Base-by-base conservation (phyloP, 2,113 vertebrate genomes). In the Oryzias melastigma region DNA sequence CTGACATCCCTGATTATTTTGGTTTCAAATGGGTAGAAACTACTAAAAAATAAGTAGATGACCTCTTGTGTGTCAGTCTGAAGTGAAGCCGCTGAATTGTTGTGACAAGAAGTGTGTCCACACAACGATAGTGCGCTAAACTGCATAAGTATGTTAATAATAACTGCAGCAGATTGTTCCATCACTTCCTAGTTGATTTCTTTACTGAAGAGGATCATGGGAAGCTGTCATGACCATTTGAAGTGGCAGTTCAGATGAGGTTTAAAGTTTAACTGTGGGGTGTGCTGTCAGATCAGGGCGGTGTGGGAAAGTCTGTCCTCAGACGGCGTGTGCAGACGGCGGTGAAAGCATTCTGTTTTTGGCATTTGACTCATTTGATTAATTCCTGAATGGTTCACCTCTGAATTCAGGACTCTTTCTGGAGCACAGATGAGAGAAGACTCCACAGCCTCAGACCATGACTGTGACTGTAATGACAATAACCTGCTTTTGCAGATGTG, bases 311-410 rank as follows among this genome's bases (percentile, higher is more conserved):
- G 49, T n/a, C 5, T 20, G 5, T 50, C 48, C 46, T 67, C 49
- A 48, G 52, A 47, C 19, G 48, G 6, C 25, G 13, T 44, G 40
- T 42, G 49, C 57, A 29, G 25, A 35, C 44, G 35, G 17, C 17
- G 1, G 15, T 12, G 50, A 7, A 24, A 46, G 67, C 62, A 81
- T 81, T 69, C 66, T 74, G 62, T 77, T 71, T 57, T 65, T 77
- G 73, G 56, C 73, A 45, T n/a, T 16, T 3, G 60, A 73, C 43
- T 22, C 22, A 6, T 44, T 52, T 19, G 51, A 63, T 64, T 68
- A 57, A 20, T 14, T 71, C 35, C 49, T 53, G 14, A 59, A 77
- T 22, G 52, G 25, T 47, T 68, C 54, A 14, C 17, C 51, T 43
- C 4, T 5, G 12, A 50, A 43, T 62, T 25, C 62, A 15, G 44